Evolutionary conservation across 2,888 invertebrate species (phyloP).

Genomic region (Lysandra coridon): DNA sequence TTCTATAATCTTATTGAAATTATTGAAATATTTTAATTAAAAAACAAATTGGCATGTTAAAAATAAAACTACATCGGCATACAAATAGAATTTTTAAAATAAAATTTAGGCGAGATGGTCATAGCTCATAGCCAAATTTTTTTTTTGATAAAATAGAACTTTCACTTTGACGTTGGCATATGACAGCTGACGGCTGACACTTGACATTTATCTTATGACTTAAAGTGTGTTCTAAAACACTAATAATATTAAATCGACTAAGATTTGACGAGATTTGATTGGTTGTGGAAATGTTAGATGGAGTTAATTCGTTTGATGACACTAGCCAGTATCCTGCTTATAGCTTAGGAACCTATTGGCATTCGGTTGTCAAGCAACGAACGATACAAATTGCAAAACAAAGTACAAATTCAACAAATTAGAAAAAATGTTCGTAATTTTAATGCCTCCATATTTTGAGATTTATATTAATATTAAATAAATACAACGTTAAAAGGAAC

Average conservation of each 20-base stretch:
- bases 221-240: too few relatives aligned
- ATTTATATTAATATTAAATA: neutral
- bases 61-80: too few relatives aligned
- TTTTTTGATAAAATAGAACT: neutral
- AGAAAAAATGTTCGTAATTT: neutral
- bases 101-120: neutral
- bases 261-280: too few relatives aligned
- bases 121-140: neutral
- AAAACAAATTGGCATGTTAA: too few relatives aligned
- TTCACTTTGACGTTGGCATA: neutral
- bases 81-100: too few relatives aligned
- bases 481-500: neutral
- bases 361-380: constrained; percentile 53
- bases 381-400: neutral
- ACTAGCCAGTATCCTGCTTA: too few relatives aligned
- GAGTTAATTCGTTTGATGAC: too few relatives aligned
- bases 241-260: too few relatives aligned
- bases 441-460: neutral
- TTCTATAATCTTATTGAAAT: neutral
- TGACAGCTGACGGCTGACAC: neutral
- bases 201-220: neutral
- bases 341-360: too few relatives aligned
- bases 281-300: too few relatives aligned
- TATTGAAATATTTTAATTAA: too few relatives aligned
- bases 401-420: neutral